Evolutionary conservation across 2,888 invertebrate genomes (phyloP).

Genomic region (Pecten maximus): DNA sequence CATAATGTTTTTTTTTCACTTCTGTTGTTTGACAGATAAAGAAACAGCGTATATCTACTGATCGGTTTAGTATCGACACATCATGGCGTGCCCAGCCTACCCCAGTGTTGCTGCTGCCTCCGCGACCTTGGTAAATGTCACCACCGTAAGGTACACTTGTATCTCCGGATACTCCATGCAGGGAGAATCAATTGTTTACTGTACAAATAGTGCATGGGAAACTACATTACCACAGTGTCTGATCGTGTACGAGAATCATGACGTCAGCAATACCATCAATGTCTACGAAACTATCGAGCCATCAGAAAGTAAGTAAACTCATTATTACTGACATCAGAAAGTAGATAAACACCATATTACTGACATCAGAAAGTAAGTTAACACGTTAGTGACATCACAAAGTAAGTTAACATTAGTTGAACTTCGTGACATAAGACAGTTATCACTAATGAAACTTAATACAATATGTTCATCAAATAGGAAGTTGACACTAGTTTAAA

Average conservation of each 20-base stretch:
- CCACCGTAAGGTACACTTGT: not conserved
- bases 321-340: too few species aligned
- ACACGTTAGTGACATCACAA: not conserved
- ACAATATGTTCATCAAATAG: too few species aligned
- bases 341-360: not conserved
- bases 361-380: not conserved
- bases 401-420: too few species aligned
- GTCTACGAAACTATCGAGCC: slow-evolving; percentile 7
- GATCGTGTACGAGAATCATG: slow-evolving; percentile 1
- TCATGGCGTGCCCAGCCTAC: not conserved
- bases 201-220: not conserved
- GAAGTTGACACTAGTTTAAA: too few species aligned
- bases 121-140: not conserved
- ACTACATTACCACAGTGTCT: not conserved
- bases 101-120: not conserved
- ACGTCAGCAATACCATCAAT: not conserved
- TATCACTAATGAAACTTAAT: too few species aligned
- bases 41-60: too few species aligned
- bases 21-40: too few species aligned
- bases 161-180: not conserved
- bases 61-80: not conserved
- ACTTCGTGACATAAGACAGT: too few species aligned
- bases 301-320: not conserved
- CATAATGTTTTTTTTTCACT: too few species aligned
- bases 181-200: not conserved